Base-by-base conservation (phyloP, 1,140 invertebrate genomes). In the Lutraria rhynchaena region DNA sequence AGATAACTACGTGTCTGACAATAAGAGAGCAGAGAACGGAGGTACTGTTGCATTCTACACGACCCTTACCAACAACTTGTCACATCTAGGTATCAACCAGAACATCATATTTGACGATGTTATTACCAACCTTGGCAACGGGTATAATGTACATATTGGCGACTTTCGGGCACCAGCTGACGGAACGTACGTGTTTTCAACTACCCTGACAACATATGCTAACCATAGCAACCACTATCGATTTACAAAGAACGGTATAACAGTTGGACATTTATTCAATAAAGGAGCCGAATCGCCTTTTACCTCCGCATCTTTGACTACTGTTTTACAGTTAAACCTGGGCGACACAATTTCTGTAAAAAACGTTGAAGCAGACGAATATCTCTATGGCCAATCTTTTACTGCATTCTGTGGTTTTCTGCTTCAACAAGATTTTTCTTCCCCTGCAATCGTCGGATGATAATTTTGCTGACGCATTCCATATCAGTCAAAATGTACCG, bases 41-140 rank as follows among this genome's bases (percentile, higher is more conserved):
- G n/a, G n/a, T n/a, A n/a, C n/a, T n/a, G n/a, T n/a, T n/a, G 60
- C 60, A 3, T 63, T 63, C 24, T 27, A 31, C n/a, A 27, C 60
- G 4, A 63, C 24, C 15, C 11, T 63, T 11, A 27, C 7, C 3
- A 7, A 7, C 5, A 7, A 61, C 24, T 19, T 61, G 27, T 5
- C 7, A 4, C 5, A 31, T 11, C 3, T 35, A 7, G 58, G 58
- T 3, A 9, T 27, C 3, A 27, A 35, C 13, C 58, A 61, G n/a
- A 61, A 3, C 4, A 29, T 61, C 11, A n/a, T 61, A 9, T 61
- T 61, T 27, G 58, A 61, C n/a, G n/a, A 31, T 9, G 58, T 61
- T 27, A 4, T 7, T 11, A 35, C 24, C 9, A 61, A 61, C 58
- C 7, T 61, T 13, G 58, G n/a, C 7, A 61, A 61, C n/a, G 58